Conservation (phyloP, 1,140 invertebrate species). For the Pomacea maculata region DNA sequence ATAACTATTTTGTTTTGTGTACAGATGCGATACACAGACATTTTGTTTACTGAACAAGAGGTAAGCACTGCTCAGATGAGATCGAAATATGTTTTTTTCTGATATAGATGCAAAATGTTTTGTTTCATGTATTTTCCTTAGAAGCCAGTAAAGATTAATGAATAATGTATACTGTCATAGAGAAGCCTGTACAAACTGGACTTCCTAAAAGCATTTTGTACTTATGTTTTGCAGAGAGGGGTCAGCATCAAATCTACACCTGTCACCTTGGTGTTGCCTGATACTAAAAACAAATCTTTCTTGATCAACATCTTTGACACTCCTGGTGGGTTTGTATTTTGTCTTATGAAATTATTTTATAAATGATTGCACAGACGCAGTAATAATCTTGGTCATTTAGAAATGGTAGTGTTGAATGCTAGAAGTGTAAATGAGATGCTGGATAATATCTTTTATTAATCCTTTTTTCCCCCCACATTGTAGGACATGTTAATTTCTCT, state of each 20-base stretch:
- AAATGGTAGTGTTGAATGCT: too few species aligned
- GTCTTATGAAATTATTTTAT: too few species aligned
- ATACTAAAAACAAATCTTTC: slow-evolving; percentile 94
- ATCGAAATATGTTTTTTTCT: too few species aligned
- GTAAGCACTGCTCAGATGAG: slow-evolving; percentile 29
- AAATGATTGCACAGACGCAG: too few species aligned
- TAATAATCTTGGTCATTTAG: too few species aligned
- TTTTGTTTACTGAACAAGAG: slow-evolving; percentile 95
- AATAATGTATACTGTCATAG: neutral
- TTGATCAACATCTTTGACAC: slow-evolving; percentile 97
- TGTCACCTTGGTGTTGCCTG: slow-evolving; percentile 91
- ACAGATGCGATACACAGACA: slow-evolving; percentile 93
- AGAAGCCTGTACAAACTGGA: neutral
- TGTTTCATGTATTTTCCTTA: neutral
- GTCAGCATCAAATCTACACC: slow-evolving; percentile 97
- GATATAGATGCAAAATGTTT: neutral
- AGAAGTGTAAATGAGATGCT: too few species aligned
- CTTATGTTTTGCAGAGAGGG: slow-evolving; percentile 75
- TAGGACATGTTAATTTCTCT: slow-evolving; percentile 97
- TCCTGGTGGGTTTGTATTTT: slow-evolving; percentile 73
- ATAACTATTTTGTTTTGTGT: neutral
- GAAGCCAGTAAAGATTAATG: neutral
- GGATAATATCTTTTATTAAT: too few species aligned
- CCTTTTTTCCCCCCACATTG: neutral
- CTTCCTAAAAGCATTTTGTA: neutral